These are phyloP conservation scores for Numenius phaeopus DNA, from an alignment of 2,797 vertebrate genomes.

Conservation along the genomic window DNA sequence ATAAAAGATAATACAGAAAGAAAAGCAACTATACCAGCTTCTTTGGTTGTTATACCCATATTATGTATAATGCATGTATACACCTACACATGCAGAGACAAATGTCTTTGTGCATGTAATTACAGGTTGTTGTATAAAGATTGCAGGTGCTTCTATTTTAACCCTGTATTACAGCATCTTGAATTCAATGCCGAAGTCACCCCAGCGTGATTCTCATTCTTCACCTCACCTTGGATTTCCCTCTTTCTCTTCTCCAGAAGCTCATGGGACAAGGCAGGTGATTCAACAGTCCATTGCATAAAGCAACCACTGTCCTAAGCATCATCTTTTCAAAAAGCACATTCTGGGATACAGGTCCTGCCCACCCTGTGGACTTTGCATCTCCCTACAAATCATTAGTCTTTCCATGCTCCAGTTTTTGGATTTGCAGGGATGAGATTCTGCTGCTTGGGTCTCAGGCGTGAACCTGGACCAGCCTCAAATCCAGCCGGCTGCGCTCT, in stretches of 20 bases:
- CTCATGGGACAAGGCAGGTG: neutral
- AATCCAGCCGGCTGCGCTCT: fast-evolving
- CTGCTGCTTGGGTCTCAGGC: fast-evolving
- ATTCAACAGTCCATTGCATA: neutral
- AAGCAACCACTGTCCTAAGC: neutral
- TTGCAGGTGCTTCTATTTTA: constrained; percentile 1
- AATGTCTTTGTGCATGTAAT: neutral
- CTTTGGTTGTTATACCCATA: neutral
- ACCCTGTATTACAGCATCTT: neutral
- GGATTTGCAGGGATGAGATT: neutral
- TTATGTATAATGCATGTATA: neutral
- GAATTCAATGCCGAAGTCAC: neutral
- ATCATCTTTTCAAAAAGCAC: neutral
- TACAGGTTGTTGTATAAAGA: neutral
- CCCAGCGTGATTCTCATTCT: neutral
- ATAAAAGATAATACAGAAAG: neutral
- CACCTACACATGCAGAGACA: neutral
- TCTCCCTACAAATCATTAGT: neutral
- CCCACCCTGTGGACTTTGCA: fast-evolving
- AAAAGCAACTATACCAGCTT: neutral
- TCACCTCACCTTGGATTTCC: neutral
- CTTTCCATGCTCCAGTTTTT: neutral
- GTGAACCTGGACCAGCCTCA: neutral
- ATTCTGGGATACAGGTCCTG: neutral
- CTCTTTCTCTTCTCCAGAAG: neutral